Percentiles rank a stretch among this genome's conserved stretches.
phyloP scores from a whole-genome alignment of 2,888 invertebrate species.

The Protodeltote pygarga region DNA sequence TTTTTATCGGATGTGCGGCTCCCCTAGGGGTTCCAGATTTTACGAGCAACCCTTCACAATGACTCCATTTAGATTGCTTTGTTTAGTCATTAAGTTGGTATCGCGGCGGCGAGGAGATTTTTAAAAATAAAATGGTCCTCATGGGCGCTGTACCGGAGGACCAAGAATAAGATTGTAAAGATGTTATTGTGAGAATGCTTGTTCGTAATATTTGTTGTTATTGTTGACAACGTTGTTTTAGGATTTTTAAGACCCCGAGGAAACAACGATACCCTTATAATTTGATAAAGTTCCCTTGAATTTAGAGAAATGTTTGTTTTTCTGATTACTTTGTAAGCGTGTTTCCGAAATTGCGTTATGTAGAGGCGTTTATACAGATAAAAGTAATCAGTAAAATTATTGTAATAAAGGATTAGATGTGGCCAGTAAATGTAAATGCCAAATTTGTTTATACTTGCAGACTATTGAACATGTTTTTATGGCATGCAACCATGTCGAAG shows the following conservation, averaged over 20 bases:
- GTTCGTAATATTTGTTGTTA: constrained; percentile 17
- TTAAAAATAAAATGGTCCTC: constrained; percentile 31
- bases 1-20: constrained; percentile 26
- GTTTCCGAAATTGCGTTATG: too few species aligned
- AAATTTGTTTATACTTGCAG: too few species aligned
- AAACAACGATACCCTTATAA: too few species aligned
- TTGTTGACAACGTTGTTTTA: neutral
- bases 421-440: too few species aligned
- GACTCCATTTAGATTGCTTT: constrained; percentile 53
- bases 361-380: too few species aligned
- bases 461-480: too few species aligned
- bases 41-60: constrained; percentile 45
- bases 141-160: constrained; percentile 12
- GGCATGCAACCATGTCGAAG: too few species aligned
- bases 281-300: too few species aligned
- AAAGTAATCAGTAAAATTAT: too few species aligned
- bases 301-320: too few species aligned
- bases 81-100: constrained; percentile 46
- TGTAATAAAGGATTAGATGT: too few species aligned
- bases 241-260: neutral
- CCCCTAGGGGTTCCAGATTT: constrained; percentile 21
- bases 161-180: constrained; percentile 3
- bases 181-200: constrained; percentile 26
- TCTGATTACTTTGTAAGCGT: too few species aligned
- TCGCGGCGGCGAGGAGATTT: constrained; percentile 18